Conservation (phyloP, 2,888 invertebrate genomes). For the Fragum whitleyi region DNA sequence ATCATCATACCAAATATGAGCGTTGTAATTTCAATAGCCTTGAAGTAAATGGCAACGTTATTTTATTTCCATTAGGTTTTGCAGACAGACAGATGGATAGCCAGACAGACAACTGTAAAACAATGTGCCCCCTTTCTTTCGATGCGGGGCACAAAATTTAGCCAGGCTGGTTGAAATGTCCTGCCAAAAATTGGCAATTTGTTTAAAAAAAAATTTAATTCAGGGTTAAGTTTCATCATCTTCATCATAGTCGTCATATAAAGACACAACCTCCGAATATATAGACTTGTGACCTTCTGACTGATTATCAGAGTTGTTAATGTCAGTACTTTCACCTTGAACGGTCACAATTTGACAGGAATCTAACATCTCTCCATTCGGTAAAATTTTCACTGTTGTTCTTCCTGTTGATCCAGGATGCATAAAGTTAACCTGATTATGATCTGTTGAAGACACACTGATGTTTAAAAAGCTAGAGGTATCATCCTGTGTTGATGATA, state of each 20-base stretch:
- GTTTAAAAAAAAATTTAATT: no score
- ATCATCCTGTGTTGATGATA: background rate
- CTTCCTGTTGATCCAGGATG: background rate
- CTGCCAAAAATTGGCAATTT: no score
- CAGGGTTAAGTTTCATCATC: background rate
- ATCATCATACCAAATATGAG: no score
- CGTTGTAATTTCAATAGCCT: no score
- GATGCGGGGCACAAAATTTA: no score
- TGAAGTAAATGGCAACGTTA: no score
- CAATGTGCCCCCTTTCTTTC: no score
- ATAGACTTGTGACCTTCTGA: background rate
- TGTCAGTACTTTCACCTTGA: background rate
- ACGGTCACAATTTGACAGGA: constrained; percentile 1
- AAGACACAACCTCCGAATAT: background rate
- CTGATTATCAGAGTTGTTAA: background rate
- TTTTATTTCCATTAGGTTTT: no score
- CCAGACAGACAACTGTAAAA: no score
- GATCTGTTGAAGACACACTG: constrained; percentile 28
- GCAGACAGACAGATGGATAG: no score
- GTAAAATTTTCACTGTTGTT: background rate
- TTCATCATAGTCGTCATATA: background rate
- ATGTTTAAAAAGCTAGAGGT: constrained; percentile 43
- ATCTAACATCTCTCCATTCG: background rate
- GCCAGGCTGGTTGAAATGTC: no score
- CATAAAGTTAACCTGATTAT: background rate